These are phyloP conservation scores for Pontoporia blainvillei DNA, from an alignment of 2,113 vertebrate species.

Conservation along the genomic window DNA sequence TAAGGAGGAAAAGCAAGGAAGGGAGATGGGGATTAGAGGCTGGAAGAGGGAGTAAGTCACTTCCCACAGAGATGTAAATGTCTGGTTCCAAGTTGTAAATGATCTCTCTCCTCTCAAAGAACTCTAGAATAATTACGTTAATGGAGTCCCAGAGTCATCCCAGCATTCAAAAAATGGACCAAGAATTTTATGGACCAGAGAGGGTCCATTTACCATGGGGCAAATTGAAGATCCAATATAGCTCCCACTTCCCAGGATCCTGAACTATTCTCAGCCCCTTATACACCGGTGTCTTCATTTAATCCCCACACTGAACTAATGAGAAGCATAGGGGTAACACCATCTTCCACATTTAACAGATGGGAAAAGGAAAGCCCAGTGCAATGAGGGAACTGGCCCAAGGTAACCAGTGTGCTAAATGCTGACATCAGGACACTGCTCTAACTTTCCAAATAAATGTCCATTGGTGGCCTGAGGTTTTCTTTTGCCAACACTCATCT, in stretches of 20 bases:
- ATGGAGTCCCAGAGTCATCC: neutral
- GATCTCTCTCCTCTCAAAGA: neutral
- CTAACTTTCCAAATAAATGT: neutral
- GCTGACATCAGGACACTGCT: neutral
- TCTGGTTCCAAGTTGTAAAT: neutral
- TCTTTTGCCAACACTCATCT: too few species aligned
- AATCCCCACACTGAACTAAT: neutral
- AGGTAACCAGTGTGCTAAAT: neutral
- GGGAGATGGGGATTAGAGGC: neutral
- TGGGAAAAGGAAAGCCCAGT: neutral
- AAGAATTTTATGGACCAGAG: neutral
- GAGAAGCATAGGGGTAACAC: neutral
- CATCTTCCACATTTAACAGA: neutral
- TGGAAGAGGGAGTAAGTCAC: neutral
- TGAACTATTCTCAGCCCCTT: neutral
- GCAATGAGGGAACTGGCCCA: neutral
- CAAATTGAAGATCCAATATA: neutral
- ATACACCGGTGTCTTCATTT: neutral
- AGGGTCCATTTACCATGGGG: neutral
- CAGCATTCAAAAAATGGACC: conserved; percentile 5
- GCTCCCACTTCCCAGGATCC: neutral
- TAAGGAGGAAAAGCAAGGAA: neutral
- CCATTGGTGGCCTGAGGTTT: neutral
- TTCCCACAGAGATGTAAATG: neutral
- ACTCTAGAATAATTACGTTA: neutral